These are phyloP conservation scores for Atrichornis clamosus DNA, from an alignment of 2,113 vertebrate species.

Conservation along the genomic window DNA sequence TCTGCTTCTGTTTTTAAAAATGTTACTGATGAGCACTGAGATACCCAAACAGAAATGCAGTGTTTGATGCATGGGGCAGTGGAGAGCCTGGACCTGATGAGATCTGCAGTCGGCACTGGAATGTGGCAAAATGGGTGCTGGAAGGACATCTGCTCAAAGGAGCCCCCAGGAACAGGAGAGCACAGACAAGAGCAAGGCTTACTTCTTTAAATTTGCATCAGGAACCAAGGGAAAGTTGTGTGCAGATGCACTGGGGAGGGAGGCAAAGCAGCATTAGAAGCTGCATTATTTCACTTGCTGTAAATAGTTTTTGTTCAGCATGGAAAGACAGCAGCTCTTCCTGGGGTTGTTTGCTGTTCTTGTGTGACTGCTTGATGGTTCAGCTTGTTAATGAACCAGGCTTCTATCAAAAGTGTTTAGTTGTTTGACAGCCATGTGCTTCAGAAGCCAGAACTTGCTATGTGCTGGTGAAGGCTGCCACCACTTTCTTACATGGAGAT, in stretches of 20 bases:
- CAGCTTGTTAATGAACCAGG: neutral
- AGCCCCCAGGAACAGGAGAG: neutral
- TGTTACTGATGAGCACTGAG: neutral
- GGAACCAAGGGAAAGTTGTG: neutral
- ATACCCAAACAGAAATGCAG: neutral
- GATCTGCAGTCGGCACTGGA: neutral
- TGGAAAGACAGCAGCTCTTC: constrained; percentile 9
- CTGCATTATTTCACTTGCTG: neutral
- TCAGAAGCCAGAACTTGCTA: neutral
- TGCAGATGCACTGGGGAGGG: neutral
- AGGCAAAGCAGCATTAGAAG: neutral
- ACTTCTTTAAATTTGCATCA: neutral
- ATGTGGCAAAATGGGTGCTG: neutral
- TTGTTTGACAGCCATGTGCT: neutral
- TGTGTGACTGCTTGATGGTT: neutral
- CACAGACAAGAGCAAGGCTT: neutral
- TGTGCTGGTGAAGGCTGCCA: neutral
- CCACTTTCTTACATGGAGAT: neutral
- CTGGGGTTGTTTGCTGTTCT: neutral
- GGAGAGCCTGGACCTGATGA: fast-evolving
- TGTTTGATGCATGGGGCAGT: neutral
- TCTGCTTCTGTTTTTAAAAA: neutral
- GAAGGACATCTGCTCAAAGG: neutral
- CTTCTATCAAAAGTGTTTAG: neutral
- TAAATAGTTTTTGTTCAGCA: constrained; percentile 8